Conservation (phyloP, 37 sponge, comb jelly and placozoan genomes). For the Mnemiopsis leidyi region DNA sequence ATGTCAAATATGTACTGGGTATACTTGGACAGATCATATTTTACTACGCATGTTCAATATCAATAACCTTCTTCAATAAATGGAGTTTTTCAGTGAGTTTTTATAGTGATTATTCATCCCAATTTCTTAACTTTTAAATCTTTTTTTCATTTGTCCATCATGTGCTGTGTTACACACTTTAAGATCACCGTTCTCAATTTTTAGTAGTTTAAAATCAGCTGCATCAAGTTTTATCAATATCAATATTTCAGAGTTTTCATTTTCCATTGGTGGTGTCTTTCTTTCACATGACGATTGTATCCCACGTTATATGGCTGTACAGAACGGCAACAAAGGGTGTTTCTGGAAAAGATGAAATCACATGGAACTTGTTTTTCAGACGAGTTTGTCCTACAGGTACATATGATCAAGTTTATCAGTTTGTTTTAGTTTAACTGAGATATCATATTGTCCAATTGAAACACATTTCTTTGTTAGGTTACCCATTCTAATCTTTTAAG, state of each 20-base stretch:
- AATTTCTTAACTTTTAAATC: no score
- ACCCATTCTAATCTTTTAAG: no score
- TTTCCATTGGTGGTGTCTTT: slow-evolving; percentile 87
- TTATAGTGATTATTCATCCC: no score
- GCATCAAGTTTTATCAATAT: no score
- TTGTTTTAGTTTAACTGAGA: no score
- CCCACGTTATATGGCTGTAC: slow-evolving; percentile 46
- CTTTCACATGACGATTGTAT: slow-evolving; percentile 80
- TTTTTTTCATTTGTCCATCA: no score
- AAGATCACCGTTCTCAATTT: no score
- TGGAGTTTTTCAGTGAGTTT: slow-evolving; percentile 87
- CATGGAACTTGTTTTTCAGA: slow-evolving; percentile 29
- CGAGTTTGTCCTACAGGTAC: slow-evolving; percentile 65
- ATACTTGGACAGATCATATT: slow-evolving; percentile 73
- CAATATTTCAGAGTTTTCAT: slow-evolving; percentile 66
- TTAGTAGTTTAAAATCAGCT: no score
- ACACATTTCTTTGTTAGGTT: no score
- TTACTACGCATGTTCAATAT: slow-evolving; percentile 89
- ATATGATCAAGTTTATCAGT: background rate
- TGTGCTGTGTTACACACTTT: no score
- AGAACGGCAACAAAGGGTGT: background rate
- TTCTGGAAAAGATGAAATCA: slow-evolving; percentile 7
- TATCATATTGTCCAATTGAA: no score
- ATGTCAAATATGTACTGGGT: slow-evolving; percentile 49
- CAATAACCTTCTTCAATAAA: slow-evolving; percentile 97